Base-by-base conservation (phyloP, 1,140 invertebrate species). In the Phymorhynchus buccinoides region DNA sequence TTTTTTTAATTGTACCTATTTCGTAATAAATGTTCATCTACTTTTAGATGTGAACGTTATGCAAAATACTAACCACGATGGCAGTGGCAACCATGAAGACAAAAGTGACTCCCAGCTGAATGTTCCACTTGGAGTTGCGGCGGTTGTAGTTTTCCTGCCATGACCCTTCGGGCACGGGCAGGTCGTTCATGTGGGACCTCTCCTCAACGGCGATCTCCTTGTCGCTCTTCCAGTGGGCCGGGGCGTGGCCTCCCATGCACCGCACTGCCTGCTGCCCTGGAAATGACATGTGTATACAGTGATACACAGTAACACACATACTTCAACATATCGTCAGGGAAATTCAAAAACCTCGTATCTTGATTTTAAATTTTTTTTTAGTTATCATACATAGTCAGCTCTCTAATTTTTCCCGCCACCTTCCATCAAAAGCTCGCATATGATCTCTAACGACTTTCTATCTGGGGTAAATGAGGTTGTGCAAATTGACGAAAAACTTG, bases 121-220 rank as follows among this genome's bases (percentile, higher is more conserved):
- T n/a, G 75, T 90, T 90, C 44, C 56, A 84, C 32, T 85, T 88
- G 56, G 56, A 18, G 62, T 88, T 88, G 18, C 82, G 80, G 18
- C 56, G 81, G 39, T 87, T 85, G 73, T 90, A 90, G 18, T 85
- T 48, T 75, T 89, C 87, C 78, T 90, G 78, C 91, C 91, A 92
- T 1, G 87, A 89, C 0, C 91, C 91, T 80, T 88, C 85, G 16
- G 91, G 90, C 37, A 90, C 86, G 30, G 91, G 91, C 79, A 89
- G 44, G 79, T 88, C 68, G 66, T 92, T 86, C 88, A 92, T 88
- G 42, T 86, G 85, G 44, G 80, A 68, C 68, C 87, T 88, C 79
- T 89, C 81, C 35, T 86, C 88, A 44, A 85, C 71, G 82, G 86
- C 88, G 30, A 90, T 79, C 73, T 90, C 86, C 39, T 82, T 85